These are phyloP conservation scores for Bradynema listronoti DNA, from an alignment of 1,140 invertebrate genomes.

Conservation along the genomic window DNA sequence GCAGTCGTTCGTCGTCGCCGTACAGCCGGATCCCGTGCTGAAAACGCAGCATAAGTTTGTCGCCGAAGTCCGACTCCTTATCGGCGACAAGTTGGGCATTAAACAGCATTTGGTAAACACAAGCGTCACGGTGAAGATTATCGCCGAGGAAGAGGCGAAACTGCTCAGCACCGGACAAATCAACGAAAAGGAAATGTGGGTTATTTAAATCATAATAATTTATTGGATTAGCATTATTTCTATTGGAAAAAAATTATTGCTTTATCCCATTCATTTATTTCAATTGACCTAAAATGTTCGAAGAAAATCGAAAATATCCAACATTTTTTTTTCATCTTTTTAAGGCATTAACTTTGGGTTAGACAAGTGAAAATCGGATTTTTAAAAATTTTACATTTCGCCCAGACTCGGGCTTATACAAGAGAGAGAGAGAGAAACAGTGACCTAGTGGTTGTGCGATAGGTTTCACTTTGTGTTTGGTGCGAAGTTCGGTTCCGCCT, in stretches of 20 bases:
- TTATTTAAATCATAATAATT: no score
- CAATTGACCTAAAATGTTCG: no score
- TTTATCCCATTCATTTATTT: no score
- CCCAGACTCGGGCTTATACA: no score
- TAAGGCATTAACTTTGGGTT: conserved; percentile 1
- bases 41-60: conserved; percentile 57
- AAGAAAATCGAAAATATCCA: no score
- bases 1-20: conserved; percentile 53
- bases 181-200: conserved; percentile 50
- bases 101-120: conserved; percentile 56
- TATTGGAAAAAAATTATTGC: no score
- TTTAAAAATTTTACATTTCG: conserved; percentile 2
- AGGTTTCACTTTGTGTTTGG: no score
- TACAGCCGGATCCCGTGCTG: conserved; percentile 56
- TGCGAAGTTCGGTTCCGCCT: no score
- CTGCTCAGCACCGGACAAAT: conserved; percentile 40
- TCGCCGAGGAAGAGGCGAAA: conserved; percentile 54
- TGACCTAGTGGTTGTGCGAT: no score
- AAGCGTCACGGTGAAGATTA: conserved; percentile 57
- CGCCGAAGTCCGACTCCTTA: conserved; percentile 50
- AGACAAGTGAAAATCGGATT: neutral
- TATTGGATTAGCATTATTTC: no score
- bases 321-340: conserved; percentile 13
- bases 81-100: conserved; percentile 56
- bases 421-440: no score